These are phyloP conservation scores for Drosophila kikkawai DNA, from an alignment of 1,140 invertebrate species.

Conservation along the genomic window DNA sequence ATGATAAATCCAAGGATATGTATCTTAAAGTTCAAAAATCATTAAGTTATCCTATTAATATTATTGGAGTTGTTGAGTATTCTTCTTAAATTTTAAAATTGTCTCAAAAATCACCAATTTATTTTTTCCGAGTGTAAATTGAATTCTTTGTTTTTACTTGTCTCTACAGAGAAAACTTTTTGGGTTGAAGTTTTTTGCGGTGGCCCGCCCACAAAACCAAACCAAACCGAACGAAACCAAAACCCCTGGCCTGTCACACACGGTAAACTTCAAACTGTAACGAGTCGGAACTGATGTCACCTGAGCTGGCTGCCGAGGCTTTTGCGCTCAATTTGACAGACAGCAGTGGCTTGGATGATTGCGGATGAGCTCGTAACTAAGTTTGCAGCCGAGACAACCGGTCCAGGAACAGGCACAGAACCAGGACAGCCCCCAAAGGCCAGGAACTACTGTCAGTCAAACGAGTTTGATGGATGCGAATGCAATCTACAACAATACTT, in stretches of 20 bases:
- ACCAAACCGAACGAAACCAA: slow-evolving; percentile 22
- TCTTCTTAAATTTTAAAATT: background rate
- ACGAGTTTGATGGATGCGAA: slow-evolving; percentile 24
- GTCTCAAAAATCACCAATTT: background rate
- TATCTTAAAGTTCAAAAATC: too few relatives aligned
- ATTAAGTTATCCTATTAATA: too few relatives aligned
- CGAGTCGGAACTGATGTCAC: slow-evolving; percentile 77
- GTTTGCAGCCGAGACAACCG: slow-evolving; percentile 55
- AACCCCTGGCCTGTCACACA: slow-evolving; percentile 64
- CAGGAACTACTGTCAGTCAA: slow-evolving; percentile 20
- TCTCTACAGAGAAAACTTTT: slow-evolving; percentile 41
- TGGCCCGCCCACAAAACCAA: slow-evolving; percentile 42
- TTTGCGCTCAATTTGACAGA: slow-evolving; percentile 80
- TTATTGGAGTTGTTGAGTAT: background rate
- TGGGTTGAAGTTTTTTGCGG: slow-evolving; percentile 44
- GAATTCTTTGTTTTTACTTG: slow-evolving; percentile 30
- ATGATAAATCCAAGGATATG: too few relatives aligned
- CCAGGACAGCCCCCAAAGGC: background rate
- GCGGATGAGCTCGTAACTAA: slow-evolving; percentile 57
- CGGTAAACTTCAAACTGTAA: slow-evolving; percentile 81
- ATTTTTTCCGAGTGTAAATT: slow-evolving; percentile 7
- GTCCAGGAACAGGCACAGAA: slow-evolving; percentile 3
- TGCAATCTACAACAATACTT: slow-evolving; percentile 10
- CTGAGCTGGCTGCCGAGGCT: slow-evolving; percentile 67
- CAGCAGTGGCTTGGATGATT: slow-evolving; percentile 52